These are phyloP conservation scores for Oophaga pumilio DNA, from an alignment of 2,113 vertebrate genomes.

Conservation along the genomic window DNA sequence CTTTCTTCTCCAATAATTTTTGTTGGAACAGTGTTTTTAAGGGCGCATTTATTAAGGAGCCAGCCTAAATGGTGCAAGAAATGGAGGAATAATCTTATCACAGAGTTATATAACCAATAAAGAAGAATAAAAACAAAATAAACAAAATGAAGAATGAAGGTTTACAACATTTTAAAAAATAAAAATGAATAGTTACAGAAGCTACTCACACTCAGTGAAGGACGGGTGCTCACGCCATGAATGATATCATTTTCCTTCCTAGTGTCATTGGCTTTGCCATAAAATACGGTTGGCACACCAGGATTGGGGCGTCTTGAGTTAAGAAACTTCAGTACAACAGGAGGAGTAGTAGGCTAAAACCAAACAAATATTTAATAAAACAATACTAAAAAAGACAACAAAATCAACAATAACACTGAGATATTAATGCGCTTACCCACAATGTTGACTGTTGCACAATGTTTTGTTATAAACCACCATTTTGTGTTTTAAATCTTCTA, in stretches of 20 bases:
- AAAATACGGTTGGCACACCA: constrained; percentile 75
- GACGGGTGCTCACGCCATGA: constrained; percentile 73
- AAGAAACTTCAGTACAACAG: constrained; percentile 73
- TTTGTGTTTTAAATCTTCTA: too few species aligned
- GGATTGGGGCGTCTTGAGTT: constrained; percentile 72
- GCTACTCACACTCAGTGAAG: constrained; percentile 71
- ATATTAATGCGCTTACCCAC: too few species aligned
- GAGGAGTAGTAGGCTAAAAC: constrained; percentile 75
- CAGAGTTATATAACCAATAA: background rate
- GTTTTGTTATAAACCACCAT: too few species aligned
- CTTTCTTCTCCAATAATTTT: constrained; percentile 74
- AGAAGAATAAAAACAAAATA: background rate
- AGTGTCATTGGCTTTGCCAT: constrained; percentile 80
- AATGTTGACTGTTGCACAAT: too few species aligned
- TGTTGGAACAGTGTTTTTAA: constrained; percentile 78
- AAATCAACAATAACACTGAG: background rate
- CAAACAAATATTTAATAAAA: background rate
- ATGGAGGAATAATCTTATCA: background rate
- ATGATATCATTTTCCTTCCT: constrained; percentile 72
- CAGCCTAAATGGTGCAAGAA: constrained; percentile 69
- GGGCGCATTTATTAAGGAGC: constrained; percentile 73
- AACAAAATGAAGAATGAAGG: background rate
- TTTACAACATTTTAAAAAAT: rapidly evolving
- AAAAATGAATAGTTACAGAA: background rate
- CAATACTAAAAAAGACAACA: background rate